Evolutionary conservation across 2,113 vertebrate species (phyloP), one percentile per base, ranked within the genome.

Genomic region (Coreoperca whiteheadi): DNA sequence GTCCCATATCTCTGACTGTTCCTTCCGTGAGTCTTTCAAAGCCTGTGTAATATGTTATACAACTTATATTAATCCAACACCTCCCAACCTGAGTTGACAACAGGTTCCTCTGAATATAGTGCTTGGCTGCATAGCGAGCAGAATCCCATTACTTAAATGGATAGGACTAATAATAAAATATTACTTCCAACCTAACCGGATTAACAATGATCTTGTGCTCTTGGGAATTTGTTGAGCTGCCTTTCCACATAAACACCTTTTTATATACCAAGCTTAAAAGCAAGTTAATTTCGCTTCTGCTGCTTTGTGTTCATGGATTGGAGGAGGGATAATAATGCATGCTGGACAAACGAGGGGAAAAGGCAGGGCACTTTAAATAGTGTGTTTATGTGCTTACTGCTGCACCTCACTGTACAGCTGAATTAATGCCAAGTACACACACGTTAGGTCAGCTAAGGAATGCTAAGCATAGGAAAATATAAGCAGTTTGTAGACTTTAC

Each of bases 141-240:
- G 54, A 94, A 94, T 93, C 93, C 90, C 84, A 89, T 95, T 94
- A 93, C 88, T 85, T 92, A 92, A 95, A 95, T 90, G 92, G 90
- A 92, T 92, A 79, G 72, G 80, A 88, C 90, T 90, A 94, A 93
- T 93, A 92, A 94, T 93, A 94, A 91, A 90, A 87, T 88, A 89
- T 92, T 91, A 91, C 93, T 90, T 94, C 78, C 66, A 79, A 82
- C 74, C 75, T 88, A 93, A 94, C 84, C 61, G 80, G 92, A 94
- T 95, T 95, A 93, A 87, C 91, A 94, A 82, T 61, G 94, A 94
- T 94, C 87, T 85, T 43, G 46, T 87, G 88, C 87, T 93, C 90
- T 85, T 68, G 79, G 82, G 85, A 88, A 87, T 92, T 64, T 86
- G 81, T 88, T 70, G 85, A 91, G 87, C 86, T 77, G 84, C 89